phyloP scores from a whole-genome alignment of 92 coral and sea anemone genomes.

The Paramuricea clavata region DNA sequence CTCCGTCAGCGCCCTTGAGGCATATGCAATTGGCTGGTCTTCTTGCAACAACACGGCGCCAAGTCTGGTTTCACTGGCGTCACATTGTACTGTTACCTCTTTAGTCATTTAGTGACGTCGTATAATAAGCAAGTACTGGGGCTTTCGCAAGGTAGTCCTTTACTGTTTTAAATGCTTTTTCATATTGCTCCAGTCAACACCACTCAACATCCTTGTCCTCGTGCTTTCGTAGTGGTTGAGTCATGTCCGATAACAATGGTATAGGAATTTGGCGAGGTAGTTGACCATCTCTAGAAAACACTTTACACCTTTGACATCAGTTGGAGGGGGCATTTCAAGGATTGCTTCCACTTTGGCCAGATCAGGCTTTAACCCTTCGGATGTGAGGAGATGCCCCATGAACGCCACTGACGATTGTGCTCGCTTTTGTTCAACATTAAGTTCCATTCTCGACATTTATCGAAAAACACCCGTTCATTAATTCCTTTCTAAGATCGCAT shows the following conservation, averaged over 20 bases:
- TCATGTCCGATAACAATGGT: slow-evolving; percentile 65
- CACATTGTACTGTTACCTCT: slow-evolving; percentile 57
- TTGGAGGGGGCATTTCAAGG: slow-evolving; percentile 37
- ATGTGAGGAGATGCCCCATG: slow-evolving; percentile 25
- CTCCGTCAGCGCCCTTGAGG: slow-evolving; percentile 68
- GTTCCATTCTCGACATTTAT: slow-evolving; percentile 38
- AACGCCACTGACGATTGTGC: slow-evolving; percentile 16
- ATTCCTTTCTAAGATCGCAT: slow-evolving; percentile 12
- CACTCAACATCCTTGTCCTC: slow-evolving; percentile 15
- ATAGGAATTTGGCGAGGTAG: slow-evolving; percentile 62
- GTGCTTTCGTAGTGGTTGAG: not conserved
- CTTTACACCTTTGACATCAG: slow-evolving; percentile 33
- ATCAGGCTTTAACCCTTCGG: slow-evolving; percentile 36
- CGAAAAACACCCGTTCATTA: slow-evolving; percentile 20
- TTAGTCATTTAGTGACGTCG: slow-evolving; percentile 59
- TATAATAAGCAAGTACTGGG: slow-evolving; percentile 14
- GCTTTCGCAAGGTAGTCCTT: slow-evolving; percentile 7
- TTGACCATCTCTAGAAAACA: slow-evolving; percentile 51
- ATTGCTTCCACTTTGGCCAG: slow-evolving; percentile 35
- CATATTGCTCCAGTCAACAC: slow-evolving; percentile 10
- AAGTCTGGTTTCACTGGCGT: no score
- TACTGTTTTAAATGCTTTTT: not conserved
- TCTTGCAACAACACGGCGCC: no score
- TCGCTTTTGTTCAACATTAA: slow-evolving; percentile 22
- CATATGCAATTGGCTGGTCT: slow-evolving; percentile 72